Conservation (phyloP, 1,140 invertebrate genomes). For the Hycleus cichorii region DNA sequence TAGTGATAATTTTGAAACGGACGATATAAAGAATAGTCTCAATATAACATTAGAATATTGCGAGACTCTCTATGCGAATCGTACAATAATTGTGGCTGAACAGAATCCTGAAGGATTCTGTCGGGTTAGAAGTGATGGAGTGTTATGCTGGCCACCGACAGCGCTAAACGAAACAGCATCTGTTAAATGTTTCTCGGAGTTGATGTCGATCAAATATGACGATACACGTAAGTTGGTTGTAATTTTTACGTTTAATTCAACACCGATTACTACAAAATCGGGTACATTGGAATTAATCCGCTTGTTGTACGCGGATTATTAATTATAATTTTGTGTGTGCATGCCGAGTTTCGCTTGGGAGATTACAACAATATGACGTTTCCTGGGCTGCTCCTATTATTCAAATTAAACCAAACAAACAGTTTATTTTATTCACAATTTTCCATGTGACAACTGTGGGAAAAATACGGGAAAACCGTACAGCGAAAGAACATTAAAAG, state of each 20-base stretch:
- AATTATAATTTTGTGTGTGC: too few species aligned
- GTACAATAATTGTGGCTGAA: conserved; percentile 11
- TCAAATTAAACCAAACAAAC: too few species aligned
- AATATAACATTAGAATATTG: conserved; percentile 14
- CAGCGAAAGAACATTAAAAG: too few species aligned
- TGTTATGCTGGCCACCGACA: conserved; percentile 53
- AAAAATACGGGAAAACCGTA: too few species aligned
- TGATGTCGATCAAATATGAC: conserved; percentile 48
- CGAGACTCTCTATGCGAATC: conserved; percentile 18
- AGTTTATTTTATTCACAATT: too few species aligned
- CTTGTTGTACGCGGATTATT: too few species aligned
- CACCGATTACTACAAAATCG: not conserved
- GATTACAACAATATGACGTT: too few species aligned
- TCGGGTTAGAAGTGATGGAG: conserved; percentile 42
- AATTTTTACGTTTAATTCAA: conserved; percentile 1
- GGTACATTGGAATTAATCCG: too few species aligned
- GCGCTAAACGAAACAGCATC: conserved; percentile 39
- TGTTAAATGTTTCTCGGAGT: conserved; percentile 48
- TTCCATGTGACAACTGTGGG: too few species aligned
- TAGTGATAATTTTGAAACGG: not conserved
- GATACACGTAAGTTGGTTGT: conserved; percentile 36
- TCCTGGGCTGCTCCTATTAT: too few species aligned
- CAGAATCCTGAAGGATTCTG: conserved; percentile 30
- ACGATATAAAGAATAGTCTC: conserved; percentile 3
- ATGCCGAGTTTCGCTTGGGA: too few species aligned